Evolutionary conservation across 2,113 vertebrate species (phyloP).

Genomic region (Ornithorhynchus anatinus): DNA sequence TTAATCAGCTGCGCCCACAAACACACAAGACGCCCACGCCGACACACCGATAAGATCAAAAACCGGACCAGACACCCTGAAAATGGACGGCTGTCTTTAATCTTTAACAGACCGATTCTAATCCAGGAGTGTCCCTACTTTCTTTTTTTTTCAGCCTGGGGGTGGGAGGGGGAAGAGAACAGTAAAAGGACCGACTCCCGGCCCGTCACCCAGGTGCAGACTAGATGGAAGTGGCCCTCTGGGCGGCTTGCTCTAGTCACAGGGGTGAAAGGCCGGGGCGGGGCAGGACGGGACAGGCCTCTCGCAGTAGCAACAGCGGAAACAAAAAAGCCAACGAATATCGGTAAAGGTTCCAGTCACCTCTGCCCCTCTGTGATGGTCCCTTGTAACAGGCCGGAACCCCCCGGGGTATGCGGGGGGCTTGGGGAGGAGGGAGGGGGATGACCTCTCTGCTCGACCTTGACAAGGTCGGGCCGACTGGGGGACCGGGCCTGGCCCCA

Average conservation of each 20-base stretch:
- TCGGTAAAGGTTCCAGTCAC: conserved; percentile 1
- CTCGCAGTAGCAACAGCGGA: conserved; percentile 27
- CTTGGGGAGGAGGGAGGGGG: too few relatives aligned
- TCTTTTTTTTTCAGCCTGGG: conserved; percentile 9
- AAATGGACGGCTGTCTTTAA: conserved; percentile 21
- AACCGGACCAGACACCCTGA: conserved; percentile 2
- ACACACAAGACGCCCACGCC: too few relatives aligned
- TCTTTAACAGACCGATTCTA: conserved; percentile 27
- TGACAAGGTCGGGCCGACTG: too few relatives aligned
- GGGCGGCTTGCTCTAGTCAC: conserved; percentile 19
- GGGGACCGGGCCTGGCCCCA: too few relatives aligned
- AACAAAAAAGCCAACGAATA: too few relatives aligned
- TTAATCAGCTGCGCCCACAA: too few relatives aligned
- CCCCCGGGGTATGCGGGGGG: too few relatives aligned
- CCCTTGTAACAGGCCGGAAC: neutral
- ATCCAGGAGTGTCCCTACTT: conserved; percentile 11
- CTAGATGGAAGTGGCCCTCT: too few relatives aligned
- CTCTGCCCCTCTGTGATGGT: neutral
- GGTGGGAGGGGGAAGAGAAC: too few relatives aligned
- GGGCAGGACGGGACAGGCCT: conserved; percentile 17
- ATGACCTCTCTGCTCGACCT: too few relatives aligned
- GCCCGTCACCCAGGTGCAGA: too few relatives aligned
- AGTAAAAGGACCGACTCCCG: too few relatives aligned
- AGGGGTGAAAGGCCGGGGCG: neutral
- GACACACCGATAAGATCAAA: conserved; percentile 7